A percentile compares a stretch with the other conserved stretches of the same genome.
These are phyloP conservation scores for Sycophila texana DNA, from an alignment of 2,888 invertebrate species.

Conservation along the genomic window DNA sequence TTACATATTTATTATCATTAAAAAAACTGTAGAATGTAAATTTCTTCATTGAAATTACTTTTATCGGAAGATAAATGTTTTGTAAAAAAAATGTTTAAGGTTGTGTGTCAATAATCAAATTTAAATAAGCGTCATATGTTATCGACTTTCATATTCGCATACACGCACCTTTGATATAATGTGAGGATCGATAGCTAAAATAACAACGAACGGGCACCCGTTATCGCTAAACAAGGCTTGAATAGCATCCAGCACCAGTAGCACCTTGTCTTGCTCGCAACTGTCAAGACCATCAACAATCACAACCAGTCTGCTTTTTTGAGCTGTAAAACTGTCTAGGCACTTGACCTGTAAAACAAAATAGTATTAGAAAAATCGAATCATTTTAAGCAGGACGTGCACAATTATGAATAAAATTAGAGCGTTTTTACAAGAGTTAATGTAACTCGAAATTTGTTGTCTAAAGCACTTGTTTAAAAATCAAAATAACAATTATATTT, in stretches of 20 bases:
- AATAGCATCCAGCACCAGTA: slow-evolving; percentile 94
- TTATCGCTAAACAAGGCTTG: slow-evolving; percentile 96
- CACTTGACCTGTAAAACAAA: slow-evolving; percentile 83
- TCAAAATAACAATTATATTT: not conserved
- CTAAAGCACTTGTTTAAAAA: not conserved
- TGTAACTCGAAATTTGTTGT: no score
- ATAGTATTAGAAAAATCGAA: not conserved
- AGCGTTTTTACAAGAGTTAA: no score
- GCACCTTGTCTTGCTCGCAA: slow-evolving; percentile 97
- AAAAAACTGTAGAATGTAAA: not conserved
- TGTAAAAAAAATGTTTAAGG: not conserved
- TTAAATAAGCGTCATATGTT: slow-evolving; percentile 9
- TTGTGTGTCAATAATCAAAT: not conserved
- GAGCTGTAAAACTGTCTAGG: slow-evolving; percentile 93
- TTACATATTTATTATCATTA: slow-evolving; percentile 33
- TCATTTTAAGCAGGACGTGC: no score
- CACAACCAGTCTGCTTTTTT: slow-evolving; percentile 95
- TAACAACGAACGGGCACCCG: slow-evolving; percentile 95
- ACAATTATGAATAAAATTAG: no score
- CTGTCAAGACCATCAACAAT: slow-evolving; percentile 98
- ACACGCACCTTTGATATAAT: slow-evolving; percentile 93
- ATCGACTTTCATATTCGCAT: slow-evolving; percentile 36
- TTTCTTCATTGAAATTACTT: slow-evolving; percentile 15
- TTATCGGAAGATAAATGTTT: not conserved
- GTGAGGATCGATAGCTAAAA: slow-evolving; percentile 98